Conservation (phyloP, 1,140 invertebrate genomes). For the Sitophilus oryzae region DNA sequence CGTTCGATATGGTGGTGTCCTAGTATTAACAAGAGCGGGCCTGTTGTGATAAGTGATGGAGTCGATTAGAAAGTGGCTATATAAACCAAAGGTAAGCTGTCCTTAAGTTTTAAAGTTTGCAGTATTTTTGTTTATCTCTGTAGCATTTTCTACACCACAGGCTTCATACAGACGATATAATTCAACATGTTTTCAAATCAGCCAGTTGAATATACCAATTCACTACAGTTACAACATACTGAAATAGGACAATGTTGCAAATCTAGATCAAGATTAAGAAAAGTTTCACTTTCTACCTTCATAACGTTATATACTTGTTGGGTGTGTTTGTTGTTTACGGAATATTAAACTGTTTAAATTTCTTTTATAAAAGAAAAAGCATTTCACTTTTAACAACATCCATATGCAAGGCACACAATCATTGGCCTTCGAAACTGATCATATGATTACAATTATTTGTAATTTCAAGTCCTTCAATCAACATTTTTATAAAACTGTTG, state of each 20-base stretch:
- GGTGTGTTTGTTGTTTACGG: conserved; percentile 3
- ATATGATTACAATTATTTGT: too few relatives aligned
- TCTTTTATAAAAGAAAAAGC: conserved; percentile 5
- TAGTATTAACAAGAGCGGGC: conserved; percentile 2
- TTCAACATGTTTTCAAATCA: too few relatives aligned
- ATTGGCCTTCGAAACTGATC: too few relatives aligned
- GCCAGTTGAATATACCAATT: background rate
- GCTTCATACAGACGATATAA: too few relatives aligned
- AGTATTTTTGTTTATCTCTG: too few relatives aligned
- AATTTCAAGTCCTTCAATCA: too few relatives aligned
- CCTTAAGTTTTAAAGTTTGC: too few relatives aligned
- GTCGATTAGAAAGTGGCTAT: conserved; percentile 86
- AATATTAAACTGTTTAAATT: background rate
- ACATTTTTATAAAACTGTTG: too few relatives aligned
- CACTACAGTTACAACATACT: background rate
- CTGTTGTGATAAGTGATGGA: conserved; percentile 56
- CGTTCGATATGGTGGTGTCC: conserved; percentile 5
- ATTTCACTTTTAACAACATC: conserved; percentile 1
- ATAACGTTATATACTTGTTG: conserved; percentile 14
- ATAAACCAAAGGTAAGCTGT: conserved; percentile 79
- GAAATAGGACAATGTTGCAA: conserved; percentile 13
- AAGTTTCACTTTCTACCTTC: conserved; percentile 25
- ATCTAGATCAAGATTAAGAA: conserved; percentile 14
- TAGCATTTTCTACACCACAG: too few relatives aligned
- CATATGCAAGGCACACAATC: too few relatives aligned